Base-by-base conservation (phyloP, 2,888 invertebrate species). In the Allophyes oxyacanthae region DNA sequence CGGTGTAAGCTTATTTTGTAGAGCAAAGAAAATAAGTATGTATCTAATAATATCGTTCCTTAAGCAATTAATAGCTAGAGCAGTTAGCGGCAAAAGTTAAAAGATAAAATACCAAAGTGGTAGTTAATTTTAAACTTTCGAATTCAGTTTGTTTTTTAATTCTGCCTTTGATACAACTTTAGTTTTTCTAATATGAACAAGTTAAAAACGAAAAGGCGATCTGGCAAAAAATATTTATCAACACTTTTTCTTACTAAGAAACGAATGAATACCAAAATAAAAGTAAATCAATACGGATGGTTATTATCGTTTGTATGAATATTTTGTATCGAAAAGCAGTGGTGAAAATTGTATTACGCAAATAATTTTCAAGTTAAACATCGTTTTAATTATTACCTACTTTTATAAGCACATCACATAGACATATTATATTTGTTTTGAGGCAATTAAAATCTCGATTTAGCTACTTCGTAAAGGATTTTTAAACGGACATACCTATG, bases 81-180 rank as follows among this genome's bases (percentile, higher is more conserved):
- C 10, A 53, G 38, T 58, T 40, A 43, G 34, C 38, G 9, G 34
- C 15, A 7, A 37, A 55, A 55, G 13, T 53, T 42, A 36, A 54
- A 51, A 50, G 37, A 57, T 53, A 48, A 70, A 70, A 6, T 50
- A 46, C 32, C 20, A 10, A 49, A 65, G 30, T 55, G 26, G 37
- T 38, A 28, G 58, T 53, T 51, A 37, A 59, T 62, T 37, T 46
- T 40, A 56, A 61, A 68, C 43, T 59, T 61, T 60, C n/a, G 6
- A 11, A 38, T 61, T 45, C 20, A 51, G 32, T 52, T 57, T 28
- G 6, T 51, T 46, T 56, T 62, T 54, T 50, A 34, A 45, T 58
- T 45, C 14, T 14, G 26, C 52, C 50, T 71, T 71, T 68, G 50
- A 60, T 50, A 50, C 13, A 36, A 41, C 6, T 43, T 57, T 32